These are phyloP conservation scores for Cerastis rubricosa DNA, from an alignment of 2,888 invertebrate species.

Conservation along the genomic window DNA sequence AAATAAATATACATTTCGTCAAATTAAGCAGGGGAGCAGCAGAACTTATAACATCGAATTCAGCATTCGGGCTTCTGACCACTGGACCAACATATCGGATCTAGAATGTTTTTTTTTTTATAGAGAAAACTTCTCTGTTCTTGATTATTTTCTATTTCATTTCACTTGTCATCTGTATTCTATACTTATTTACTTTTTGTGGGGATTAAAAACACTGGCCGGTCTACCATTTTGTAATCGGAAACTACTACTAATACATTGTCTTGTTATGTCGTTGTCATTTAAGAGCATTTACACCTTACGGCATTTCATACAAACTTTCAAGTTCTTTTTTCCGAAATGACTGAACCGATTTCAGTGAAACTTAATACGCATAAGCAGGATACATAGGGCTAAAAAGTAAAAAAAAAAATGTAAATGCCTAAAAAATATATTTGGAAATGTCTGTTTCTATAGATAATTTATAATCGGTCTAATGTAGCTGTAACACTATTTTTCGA, in stretches of 20 bases:
- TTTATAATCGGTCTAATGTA: too few species aligned
- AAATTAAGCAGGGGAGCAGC: too few species aligned
- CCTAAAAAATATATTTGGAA: too few species aligned
- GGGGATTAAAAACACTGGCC: conserved; percentile 25
- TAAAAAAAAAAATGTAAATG: too few species aligned
- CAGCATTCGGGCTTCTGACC: neutral
- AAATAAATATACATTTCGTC: neutral
- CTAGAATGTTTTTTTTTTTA: neutral
- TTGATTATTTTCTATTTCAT: conserved; percentile 1
- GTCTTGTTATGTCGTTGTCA: conserved; percentile 5
- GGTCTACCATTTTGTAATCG: conserved; percentile 11
- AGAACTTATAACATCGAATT: neutral
- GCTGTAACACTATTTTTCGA: too few species aligned
- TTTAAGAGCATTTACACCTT: neutral
- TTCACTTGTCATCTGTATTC: conserved; percentile 1
- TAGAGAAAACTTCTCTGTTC: neutral
- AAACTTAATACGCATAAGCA: too few species aligned
- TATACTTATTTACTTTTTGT: neutral
- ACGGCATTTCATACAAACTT: too few species aligned
- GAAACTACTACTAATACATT: conserved; percentile 10
- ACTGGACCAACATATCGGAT: neutral
- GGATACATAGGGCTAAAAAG: too few species aligned
- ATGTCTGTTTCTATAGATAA: too few species aligned
- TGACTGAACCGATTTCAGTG: too few species aligned
- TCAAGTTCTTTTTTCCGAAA: too few species aligned